These are phyloP conservation scores for Amazona guildingii DNA, from an alignment of 2,113 vertebrate genomes.

Conservation along the genomic window DNA sequence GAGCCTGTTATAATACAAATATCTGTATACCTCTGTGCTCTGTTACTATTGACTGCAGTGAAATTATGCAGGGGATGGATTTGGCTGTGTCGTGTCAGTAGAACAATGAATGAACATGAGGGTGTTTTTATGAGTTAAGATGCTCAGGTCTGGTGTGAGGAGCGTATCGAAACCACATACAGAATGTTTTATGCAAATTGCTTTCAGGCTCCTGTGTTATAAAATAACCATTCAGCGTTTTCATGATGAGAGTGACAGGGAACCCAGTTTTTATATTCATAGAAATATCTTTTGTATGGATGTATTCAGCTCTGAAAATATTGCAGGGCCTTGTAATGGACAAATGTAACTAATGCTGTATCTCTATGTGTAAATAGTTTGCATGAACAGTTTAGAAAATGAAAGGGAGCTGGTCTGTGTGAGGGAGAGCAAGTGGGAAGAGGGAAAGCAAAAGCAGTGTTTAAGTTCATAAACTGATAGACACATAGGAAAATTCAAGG, in stretches of 20 bases:
- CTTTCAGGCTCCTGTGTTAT: neutral
- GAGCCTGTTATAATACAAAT: neutral
- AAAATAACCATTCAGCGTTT: neutral
- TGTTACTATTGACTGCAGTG: neutral
- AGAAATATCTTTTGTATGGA: neutral
- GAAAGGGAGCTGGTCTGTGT: neutral
- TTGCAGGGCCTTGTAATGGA: neutral
- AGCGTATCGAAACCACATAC: neutral
- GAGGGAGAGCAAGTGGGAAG: neutral
- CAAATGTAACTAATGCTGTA: neutral
- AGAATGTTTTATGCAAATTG: neutral
- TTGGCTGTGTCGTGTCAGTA: neutral
- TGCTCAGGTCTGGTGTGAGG: neutral
- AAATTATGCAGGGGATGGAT: neutral
- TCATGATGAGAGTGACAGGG: neutral
- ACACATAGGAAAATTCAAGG: neutral
- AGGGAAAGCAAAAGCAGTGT: neutral
- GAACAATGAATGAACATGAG: neutral
- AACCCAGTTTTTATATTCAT: neutral
- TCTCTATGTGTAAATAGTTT: neutral
- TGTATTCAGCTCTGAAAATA: conserved; percentile 15
- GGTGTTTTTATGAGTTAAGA: neutral
- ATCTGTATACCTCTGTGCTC: neutral
- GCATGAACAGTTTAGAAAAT: neutral
- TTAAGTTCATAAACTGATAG: neutral